Evolutionary conservation across 2,113 vertebrate species (phyloP).

Genomic region (Chaetodon trifascialis): DNA sequence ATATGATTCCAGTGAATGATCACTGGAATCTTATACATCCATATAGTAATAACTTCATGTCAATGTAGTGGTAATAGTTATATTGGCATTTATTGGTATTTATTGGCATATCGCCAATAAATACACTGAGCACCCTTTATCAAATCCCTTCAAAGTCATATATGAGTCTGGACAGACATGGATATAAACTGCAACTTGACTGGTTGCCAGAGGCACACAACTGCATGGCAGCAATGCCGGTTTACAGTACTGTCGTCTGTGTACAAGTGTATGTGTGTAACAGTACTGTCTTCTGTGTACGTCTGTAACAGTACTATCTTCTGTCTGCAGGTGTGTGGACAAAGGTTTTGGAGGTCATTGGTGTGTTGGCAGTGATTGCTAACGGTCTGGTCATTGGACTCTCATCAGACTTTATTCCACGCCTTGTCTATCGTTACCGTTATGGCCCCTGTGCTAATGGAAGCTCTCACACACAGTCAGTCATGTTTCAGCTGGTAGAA

Average conservation of each 20-base stretch:
- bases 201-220: too few relatives aligned
- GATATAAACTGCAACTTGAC: too few relatives aligned
- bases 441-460: slow-evolving; percentile 86
- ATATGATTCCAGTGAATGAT: too few relatives aligned
- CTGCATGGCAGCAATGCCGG: too few relatives aligned
- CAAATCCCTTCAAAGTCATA: too few relatives aligned
- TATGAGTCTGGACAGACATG: too few relatives aligned
- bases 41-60: too few relatives aligned
- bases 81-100: too few relatives aligned
- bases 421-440: slow-evolving; percentile 89
- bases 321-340: slow-evolving; percentile 89
- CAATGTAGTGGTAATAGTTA: too few relatives aligned
- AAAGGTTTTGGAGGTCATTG: slow-evolving; percentile 89
- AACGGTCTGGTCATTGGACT: slow-evolving; percentile 94
- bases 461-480: slow-evolving; percentile 82
- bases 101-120: too few relatives aligned
- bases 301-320: neutral
- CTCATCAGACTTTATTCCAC: slow-evolving; percentile 93
- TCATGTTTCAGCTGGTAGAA: neutral
- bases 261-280: neutral
- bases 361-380: slow-evolving; percentile 92
- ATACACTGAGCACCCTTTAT: too few relatives aligned
- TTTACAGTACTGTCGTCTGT: neutral
- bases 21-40: too few relatives aligned
- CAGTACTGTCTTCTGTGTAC: neutral